These are phyloP conservation scores for Chelmon rostratus DNA, from an alignment of 2,797 vertebrate species.

Conservation along the genomic window DNA sequence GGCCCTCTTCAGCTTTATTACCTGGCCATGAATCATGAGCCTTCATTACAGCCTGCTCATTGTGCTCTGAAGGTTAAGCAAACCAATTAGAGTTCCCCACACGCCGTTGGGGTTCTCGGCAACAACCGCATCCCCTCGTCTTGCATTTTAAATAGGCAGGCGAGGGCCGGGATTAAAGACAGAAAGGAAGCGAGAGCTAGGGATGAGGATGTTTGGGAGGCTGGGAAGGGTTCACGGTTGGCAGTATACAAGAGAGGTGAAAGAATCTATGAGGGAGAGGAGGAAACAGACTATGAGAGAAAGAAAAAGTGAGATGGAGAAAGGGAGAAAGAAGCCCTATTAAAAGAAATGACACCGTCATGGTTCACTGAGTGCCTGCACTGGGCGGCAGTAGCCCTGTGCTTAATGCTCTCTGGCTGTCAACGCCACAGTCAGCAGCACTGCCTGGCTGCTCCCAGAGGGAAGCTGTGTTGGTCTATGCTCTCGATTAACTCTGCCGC, in stretches of 20 bases:
- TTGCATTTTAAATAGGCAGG: constrained; percentile 82
- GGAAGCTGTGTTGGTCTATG: constrained; percentile 74
- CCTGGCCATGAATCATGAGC: constrained; percentile 83
- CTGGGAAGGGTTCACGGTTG: constrained; percentile 41
- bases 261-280: constrained; percentile 31
- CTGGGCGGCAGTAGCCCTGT: constrained; percentile 76
- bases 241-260: constrained; percentile 34
- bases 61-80: constrained; percentile 88
- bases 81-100: constrained; percentile 86
- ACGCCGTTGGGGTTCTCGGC: constrained; percentile 77
- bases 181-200: constrained; percentile 34
- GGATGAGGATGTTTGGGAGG: constrained; percentile 38
- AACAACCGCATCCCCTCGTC: constrained; percentile 76
- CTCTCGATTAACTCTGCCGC: constrained; percentile 80
- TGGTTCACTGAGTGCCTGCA: constrained; percentile 77
- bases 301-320: constrained; percentile 51
- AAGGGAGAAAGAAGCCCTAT: constrained; percentile 78
- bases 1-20: constrained; percentile 82
- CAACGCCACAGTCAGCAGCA: constrained; percentile 76
- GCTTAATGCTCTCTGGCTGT: constrained; percentile 82
- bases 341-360: constrained; percentile 86
- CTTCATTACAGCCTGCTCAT: constrained; percentile 85
- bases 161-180: constrained; percentile 62
- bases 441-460: constrained; percentile 75
- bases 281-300: constrained; percentile 53